phyloP scores from a whole-genome alignment of 2,113 vertebrate species.

The Rhinoderma darwinii region DNA sequence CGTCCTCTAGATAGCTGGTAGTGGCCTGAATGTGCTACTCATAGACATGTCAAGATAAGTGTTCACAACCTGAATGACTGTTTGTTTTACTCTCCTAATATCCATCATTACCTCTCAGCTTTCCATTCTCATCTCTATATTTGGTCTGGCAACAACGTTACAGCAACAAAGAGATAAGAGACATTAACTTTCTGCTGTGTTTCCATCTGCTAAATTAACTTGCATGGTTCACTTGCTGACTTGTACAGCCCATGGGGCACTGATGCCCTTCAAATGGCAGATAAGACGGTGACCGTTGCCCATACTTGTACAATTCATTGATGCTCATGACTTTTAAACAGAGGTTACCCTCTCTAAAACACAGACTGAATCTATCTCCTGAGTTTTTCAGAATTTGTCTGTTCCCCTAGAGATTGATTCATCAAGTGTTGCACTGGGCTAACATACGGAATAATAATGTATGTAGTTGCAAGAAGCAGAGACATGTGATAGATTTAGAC shows the following conservation, averaged over 20 bases:
- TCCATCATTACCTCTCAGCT: neutral
- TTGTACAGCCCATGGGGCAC: conserved; percentile 27
- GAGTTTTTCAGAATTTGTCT: neutral
- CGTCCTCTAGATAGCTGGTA: conserved; percentile 10
- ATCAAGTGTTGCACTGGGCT: neutral
- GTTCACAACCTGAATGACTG: neutral
- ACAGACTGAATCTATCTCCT: neutral
- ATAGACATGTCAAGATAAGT: conserved; percentile 15
- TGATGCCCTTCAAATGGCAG: conserved; percentile 37
- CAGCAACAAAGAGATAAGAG: conserved; percentile 27
- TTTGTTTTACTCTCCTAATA: neutral
- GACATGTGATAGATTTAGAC: neutral
- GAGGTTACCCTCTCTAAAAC: neutral
- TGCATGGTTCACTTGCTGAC: neutral
- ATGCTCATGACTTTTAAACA: neutral
- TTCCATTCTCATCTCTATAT: conserved; percentile 1
- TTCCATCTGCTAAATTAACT: conserved; percentile 25
- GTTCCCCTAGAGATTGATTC: too few relatives aligned
- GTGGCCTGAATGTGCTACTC: neutral
- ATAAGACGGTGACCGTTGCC: neutral
- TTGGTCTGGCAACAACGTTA: neutral
- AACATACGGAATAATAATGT: neutral
- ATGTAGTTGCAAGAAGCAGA: neutral
- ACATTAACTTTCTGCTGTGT: conserved; percentile 6
- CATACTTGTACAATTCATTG: neutral